Percentiles rank a stretch among this genome's conserved stretches.
These are phyloP conservation scores for Philhelius pedissequus DNA, from an alignment of 2,888 invertebrate species.

Conservation along the genomic window DNA sequence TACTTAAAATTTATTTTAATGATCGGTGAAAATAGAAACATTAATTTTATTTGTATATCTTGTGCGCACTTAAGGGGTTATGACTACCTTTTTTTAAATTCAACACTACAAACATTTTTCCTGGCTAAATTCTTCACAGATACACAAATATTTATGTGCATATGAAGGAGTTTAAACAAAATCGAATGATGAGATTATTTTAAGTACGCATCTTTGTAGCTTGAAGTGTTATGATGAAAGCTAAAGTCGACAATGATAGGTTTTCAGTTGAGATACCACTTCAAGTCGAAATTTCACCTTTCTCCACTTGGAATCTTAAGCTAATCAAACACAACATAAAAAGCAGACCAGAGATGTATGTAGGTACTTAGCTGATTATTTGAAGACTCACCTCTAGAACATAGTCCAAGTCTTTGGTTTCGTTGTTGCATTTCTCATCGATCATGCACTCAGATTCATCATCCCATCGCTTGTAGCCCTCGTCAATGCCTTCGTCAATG, in stretches of 20 bases:
- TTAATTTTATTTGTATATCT: no score
- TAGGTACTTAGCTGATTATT: background rate
- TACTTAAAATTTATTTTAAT: no score
- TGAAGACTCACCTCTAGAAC: conserved; percentile 77
- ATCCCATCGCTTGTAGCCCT: conserved; percentile 82
- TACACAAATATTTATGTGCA: background rate
- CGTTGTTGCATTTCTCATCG: conserved; percentile 79
- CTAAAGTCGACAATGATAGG: background rate
- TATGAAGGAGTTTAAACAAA: background rate
- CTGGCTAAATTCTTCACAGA: background rate
- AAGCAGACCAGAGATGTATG: background rate
- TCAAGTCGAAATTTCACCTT: conserved; percentile 10
- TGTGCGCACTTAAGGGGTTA: no score
- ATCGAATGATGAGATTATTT: background rate
- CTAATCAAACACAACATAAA: conserved; percentile 7
- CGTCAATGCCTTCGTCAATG: conserved; percentile 92
- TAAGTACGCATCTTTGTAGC: background rate
- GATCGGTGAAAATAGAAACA: no score
- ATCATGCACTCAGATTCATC: conserved; percentile 76
- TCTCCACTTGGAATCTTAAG: conserved; percentile 14
- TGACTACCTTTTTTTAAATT: no score
- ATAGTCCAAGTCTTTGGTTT: conserved; percentile 79
- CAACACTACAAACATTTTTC: background rate
- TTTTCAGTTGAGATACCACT: background rate
- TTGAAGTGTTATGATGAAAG: background rate